A percentile compares a stretch with the other conserved stretches of the same genome.
These are phyloP conservation scores for Dorcus parallelipipedus DNA, from an alignment of 2,888 invertebrate genomes.

Conservation along the genomic window DNA sequence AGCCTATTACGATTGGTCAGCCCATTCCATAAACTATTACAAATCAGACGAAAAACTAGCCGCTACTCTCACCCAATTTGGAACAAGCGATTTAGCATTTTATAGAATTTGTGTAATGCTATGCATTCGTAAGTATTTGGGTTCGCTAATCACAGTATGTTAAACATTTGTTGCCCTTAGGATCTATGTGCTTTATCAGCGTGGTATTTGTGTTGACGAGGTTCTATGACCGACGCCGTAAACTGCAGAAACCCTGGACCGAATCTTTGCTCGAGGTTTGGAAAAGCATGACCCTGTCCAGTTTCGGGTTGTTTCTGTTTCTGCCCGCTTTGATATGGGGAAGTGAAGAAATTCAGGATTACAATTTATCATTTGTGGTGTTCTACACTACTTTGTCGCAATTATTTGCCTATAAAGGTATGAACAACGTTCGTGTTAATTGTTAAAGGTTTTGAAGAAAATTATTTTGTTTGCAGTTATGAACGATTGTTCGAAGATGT, in stretches of 20 bases:
- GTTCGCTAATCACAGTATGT: background rate
- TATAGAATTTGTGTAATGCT: conserved; percentile 11
- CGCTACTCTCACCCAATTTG: conserved; percentile 8
- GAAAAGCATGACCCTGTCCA: conserved; percentile 60
- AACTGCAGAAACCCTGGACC: conserved; percentile 13
- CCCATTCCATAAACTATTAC: no score
- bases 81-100: conserved; percentile 12
- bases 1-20: conserved; percentile 70
- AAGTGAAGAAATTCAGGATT: conserved; percentile 36
- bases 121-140: conserved; percentile 9
- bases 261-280: conserved; percentile 42
- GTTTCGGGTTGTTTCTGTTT: conserved; percentile 58
- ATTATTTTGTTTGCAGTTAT: conserved; percentile 51
- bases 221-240: conserved; percentile 7
- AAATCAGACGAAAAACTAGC: no score
- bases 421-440: background rate
- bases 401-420: conserved; percentile 64
- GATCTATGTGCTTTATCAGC: conserved; percentile 11
- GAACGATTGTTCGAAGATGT: conserved; percentile 52
- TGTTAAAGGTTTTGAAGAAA: background rate
- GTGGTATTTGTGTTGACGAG: conserved; percentile 12
- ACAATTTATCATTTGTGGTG: conserved; percentile 60
- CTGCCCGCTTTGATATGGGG: conserved; percentile 66
- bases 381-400: conserved; percentile 63
- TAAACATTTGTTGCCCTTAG: conserved; percentile 1